Evolutionary conservation across 2,113 vertebrate genomes (phyloP).

Genomic region (Ochotona princeps): DNA sequence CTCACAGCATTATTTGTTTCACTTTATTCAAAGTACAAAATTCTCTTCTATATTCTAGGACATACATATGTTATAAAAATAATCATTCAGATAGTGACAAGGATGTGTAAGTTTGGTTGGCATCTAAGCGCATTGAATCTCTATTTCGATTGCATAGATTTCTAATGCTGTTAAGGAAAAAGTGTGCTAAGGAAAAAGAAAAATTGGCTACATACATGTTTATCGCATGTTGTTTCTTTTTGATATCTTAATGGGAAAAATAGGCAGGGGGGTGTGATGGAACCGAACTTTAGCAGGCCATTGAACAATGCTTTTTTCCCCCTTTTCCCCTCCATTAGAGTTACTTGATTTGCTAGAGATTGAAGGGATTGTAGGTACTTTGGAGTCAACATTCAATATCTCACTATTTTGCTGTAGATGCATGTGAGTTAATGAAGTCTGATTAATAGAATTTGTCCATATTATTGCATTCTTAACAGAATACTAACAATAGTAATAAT

Average conservation of each 20-base stretch:
- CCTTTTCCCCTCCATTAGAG: not conserved
- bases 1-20: not conserved
- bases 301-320: not conserved
- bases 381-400: not conserved
- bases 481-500: not conserved
- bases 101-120: not conserved
- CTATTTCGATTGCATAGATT: not conserved
- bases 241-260: not conserved
- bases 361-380: not conserved
- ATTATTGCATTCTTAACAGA: not conserved
- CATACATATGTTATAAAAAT: not conserved
- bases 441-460: not conserved
- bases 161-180: not conserved
- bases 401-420: not conserved
- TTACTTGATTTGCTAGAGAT: not conserved
- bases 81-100: not conserved
- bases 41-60: conserved; percentile 4
- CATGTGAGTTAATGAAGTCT: not conserved
- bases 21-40: not conserved
- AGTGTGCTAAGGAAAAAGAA: not conserved
- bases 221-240: not conserved
- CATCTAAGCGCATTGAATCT: not conserved
- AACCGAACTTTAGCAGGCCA: not conserved
- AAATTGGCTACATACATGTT: not conserved
- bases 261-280: not conserved